A percentile compares a stretch with the other conserved stretches of the same genome.
Evolutionary conservation across 2,888 invertebrate species (phyloP).

Genomic region (Cerastoderma edule): DNA sequence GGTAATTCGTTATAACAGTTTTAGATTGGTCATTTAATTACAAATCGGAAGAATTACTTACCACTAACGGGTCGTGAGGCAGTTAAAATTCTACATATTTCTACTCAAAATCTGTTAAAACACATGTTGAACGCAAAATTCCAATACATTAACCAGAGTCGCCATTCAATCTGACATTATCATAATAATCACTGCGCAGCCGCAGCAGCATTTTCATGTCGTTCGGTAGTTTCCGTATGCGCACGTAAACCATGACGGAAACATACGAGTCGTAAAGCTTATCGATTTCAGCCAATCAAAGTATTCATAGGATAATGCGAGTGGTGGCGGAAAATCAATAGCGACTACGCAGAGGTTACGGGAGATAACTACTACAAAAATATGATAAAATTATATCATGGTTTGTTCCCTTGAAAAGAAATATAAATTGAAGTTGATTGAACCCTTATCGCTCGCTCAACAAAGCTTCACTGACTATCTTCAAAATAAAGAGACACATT

Average conservation of each 20-base stretch:
- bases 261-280: not conserved
- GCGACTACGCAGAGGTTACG: too few relatives aligned
- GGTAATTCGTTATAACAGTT: not conserved
- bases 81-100: slow-evolving; percentile 5
- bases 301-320: too few relatives aligned
- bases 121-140: slow-evolving; percentile 42
- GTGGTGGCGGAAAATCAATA: too few relatives aligned
- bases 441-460: too few relatives aligned
- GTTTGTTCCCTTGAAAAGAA: too few relatives aligned
- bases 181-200: slow-evolving; percentile 47
- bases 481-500: too few relatives aligned
- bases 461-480: too few relatives aligned
- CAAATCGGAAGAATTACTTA: not conserved
- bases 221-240: slow-evolving; percentile 18
- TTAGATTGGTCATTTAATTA: not conserved
- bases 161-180: slow-evolving; percentile 39
- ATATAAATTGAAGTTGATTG: too few relatives aligned
- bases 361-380: too few relatives aligned
- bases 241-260: not conserved
- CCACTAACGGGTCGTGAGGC: not conserved
- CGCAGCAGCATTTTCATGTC: slow-evolving; percentile 31
- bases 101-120: slow-evolving; percentile 9
- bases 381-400: too few relatives aligned
- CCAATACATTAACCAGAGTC: slow-evolving; percentile 31
- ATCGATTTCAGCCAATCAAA: slow-evolving; percentile 33